These are phyloP conservation scores for Cephus nigrinus DNA, from an alignment of 2,888 invertebrate genomes.

Conservation along the genomic window DNA sequence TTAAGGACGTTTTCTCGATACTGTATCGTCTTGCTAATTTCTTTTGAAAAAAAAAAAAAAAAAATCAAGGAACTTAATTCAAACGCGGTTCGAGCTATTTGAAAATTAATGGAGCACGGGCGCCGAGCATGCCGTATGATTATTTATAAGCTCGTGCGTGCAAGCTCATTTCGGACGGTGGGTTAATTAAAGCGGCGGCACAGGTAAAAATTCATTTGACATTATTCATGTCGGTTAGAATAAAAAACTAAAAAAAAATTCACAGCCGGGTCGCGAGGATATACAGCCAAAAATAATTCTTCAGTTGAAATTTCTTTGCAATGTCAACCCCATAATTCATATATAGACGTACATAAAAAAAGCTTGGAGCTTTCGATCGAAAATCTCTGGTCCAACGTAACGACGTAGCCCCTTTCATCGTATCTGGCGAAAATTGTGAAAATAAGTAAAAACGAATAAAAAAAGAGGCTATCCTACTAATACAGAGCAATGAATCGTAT, in stretches of 20 bases:
- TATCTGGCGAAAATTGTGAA: not conserved
- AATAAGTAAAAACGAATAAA: not conserved
- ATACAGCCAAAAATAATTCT: not conserved
- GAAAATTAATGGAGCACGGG: not conserved
- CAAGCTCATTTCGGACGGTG: conserved; percentile 16
- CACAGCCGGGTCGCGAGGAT: not conserved
- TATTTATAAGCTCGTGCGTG: conserved; percentile 34
- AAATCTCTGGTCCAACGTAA: too few relatives aligned
- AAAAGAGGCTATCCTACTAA: not conserved
- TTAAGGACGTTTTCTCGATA: not conserved
- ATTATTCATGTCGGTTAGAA: not conserved
- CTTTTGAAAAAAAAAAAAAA: not conserved
- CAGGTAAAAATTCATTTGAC: not conserved
- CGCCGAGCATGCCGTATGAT: conserved; percentile 1
- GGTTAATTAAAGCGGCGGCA: not conserved
- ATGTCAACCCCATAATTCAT: not conserved
- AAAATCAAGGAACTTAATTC: not conserved
- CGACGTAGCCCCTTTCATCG: not conserved
- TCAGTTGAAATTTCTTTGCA: not conserved
- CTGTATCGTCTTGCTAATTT: not conserved
- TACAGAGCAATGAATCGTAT: not conserved
- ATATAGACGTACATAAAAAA: too few relatives aligned
- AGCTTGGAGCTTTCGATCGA: too few relatives aligned
- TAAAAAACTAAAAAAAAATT: not conserved
- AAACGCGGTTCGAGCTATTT: not conserved